Conservation (phyloP, 2,888 invertebrate species). For the Yponomeuta cagnagella region DNA sequence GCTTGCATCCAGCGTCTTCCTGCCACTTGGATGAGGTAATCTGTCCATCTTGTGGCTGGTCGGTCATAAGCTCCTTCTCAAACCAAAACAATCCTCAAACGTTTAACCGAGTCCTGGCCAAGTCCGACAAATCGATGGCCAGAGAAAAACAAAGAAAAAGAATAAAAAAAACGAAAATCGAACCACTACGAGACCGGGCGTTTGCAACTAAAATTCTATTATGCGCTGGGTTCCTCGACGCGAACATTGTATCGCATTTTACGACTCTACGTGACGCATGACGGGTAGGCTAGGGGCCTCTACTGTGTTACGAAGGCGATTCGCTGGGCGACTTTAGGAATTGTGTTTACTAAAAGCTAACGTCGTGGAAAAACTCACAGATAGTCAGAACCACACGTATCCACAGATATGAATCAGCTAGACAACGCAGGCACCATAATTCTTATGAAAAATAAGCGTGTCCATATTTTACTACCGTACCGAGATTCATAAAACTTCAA, state of each 20-base stretch:
- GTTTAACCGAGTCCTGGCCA: not conserved
- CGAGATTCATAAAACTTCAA: no score
- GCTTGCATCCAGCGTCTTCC: no score
- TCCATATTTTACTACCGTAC: no score
- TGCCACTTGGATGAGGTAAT: no score
- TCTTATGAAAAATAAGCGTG: no score
- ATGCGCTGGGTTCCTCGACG: conserved; percentile 20
- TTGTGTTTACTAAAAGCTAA: not conserved
- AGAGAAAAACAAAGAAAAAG: not conserved
- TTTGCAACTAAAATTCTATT: conserved; percentile 25
- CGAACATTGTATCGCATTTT: conserved; percentile 28
- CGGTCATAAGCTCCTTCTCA: no score
- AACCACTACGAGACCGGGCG: conserved; percentile 4
- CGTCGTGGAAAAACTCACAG: no score
- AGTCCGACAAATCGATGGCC: not conserved
- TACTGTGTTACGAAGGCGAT: not conserved
- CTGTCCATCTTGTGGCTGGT: no score
- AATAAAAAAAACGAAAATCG: not conserved
- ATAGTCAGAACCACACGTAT: no score
- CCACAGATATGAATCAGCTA: no score
- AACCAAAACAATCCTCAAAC: not conserved
- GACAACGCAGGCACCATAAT: no score
- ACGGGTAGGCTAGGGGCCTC: conserved; percentile 22
- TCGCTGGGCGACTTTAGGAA: not conserved
- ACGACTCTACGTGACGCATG: conserved; percentile 31